Evolutionary conservation across 2,888 invertebrate genomes (phyloP).

Genomic region (Drosophila flavopinicola): DNA sequence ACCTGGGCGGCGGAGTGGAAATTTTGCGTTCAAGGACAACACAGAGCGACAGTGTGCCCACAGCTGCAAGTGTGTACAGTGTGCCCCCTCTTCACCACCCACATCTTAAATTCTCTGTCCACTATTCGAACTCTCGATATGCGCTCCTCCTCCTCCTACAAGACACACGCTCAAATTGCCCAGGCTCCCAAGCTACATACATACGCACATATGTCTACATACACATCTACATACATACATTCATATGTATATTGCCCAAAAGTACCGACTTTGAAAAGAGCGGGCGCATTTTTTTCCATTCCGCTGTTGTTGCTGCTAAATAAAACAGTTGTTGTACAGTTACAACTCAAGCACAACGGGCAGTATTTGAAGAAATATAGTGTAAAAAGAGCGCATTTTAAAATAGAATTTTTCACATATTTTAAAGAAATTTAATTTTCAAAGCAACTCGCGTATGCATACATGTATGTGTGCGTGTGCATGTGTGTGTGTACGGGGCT

Average conservation of each 20-base stretch:
- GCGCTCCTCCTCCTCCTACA: conserved; percentile 23
- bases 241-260: conserved; percentile 1
- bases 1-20: conserved; percentile 69
- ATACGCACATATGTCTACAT: conserved; percentile 2
- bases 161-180: conserved; percentile 34
- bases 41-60: conserved; percentile 52
- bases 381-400: conserved; percentile 49
- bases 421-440: conserved; percentile 63
- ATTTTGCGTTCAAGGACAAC: conserved; percentile 82
- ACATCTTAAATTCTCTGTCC: conserved; percentile 4
- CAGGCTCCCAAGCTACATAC: conserved; percentile 36
- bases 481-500: conserved; percentile 46
- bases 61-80: conserved; percentile 60
- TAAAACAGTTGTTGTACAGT: conserved; percentile 27
- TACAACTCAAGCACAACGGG: conserved; percentile 19
- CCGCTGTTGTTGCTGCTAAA: conserved; percentile 10
- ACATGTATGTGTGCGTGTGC: conserved; percentile 22
- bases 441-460: conserved; percentile 34
- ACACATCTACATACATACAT: conserved; percentile 5
- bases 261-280: conserved; percentile 46
- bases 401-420: conserved; percentile 60
- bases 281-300: conserved; percentile 50
- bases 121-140: conserved; percentile 42
- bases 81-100: conserved; percentile 10
- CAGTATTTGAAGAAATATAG: conserved; percentile 7